Conservation (phyloP, 2,888 invertebrate genomes). For the Xanthorhoe designata region DNA sequence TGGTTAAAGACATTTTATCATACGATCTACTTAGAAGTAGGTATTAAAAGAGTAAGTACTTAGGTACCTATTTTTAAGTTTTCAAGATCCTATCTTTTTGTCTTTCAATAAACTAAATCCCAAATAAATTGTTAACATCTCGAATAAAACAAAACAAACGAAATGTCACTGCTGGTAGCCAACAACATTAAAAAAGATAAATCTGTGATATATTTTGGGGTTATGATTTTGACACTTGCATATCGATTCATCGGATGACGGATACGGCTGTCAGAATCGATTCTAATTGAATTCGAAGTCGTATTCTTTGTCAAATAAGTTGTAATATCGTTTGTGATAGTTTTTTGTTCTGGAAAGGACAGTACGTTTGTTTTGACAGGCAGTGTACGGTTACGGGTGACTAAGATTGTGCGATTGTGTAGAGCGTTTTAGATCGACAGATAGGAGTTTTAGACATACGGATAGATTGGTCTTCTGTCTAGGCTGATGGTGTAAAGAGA, state of each 20-base stretch:
- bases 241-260: conserved; percentile 66
- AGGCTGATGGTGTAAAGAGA: no score
- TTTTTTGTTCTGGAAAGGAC: conserved; percentile 59
- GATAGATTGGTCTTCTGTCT: conserved; percentile 23
- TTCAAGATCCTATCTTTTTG: not conserved
- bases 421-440: conserved; percentile 77
- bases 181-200: conserved; percentile 27
- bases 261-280: conserved; percentile 48
- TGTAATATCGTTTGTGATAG: conserved; percentile 50
- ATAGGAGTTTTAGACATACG: conserved; percentile 64
- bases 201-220: conserved; percentile 62
- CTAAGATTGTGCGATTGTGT: conserved; percentile 78
- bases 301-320: conserved; percentile 49
- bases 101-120: not conserved
- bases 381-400: conserved; percentile 77
- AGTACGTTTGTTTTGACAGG: conserved; percentile 81
- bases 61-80: not conserved
- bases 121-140: not conserved
- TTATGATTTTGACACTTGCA: conserved; percentile 70
- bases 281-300: conserved; percentile 46
- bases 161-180: conserved; percentile 16
- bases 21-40: no score
- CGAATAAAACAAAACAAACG: not conserved
- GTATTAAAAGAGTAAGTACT: no score
- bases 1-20: no score